A percentile compares a stretch with the other conserved stretches of the same genome.
These are phyloP conservation scores for Busseola fusca DNA, from an alignment of 2,888 invertebrate genomes.

Conservation along the genomic window DNA sequence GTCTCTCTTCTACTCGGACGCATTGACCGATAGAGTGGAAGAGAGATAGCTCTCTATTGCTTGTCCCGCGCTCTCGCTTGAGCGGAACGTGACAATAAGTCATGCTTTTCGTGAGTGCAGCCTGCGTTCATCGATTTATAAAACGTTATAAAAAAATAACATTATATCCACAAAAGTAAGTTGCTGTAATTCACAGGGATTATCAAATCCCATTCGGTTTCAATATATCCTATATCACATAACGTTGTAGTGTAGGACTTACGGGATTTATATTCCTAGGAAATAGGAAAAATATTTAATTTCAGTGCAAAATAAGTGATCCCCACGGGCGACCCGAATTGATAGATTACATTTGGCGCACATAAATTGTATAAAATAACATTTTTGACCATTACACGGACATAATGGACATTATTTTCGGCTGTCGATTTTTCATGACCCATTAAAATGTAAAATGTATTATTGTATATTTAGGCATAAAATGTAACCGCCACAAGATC, in stretches of 20 bases:
- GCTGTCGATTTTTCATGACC: constrained; percentile 24
- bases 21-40: no score
- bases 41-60: no score
- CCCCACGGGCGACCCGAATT: constrained; percentile 10
- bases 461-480: constrained; percentile 58
- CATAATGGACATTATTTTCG: background rate
- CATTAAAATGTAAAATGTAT: constrained; percentile 57
- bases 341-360: constrained; percentile 18
- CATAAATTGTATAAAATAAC: constrained; percentile 11
- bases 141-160: no score
- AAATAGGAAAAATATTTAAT: constrained; percentile 16
- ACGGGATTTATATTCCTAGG: constrained; percentile 14
- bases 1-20: no score
- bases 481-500: constrained; percentile 67
- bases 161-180: background rate
- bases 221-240: background rate
- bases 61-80: no score
- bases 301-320: constrained; percentile 18
- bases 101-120: no score
- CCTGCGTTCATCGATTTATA: no score
- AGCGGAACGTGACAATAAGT: no score
- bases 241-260: constrained; percentile 7
- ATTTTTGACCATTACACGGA: constrained; percentile 19
- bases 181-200: background rate
- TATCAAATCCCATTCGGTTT: constrained; percentile 9